These are phyloP conservation scores for Fragum whitleyi DNA, from an alignment of 2,888 invertebrate genomes.

Conservation along the genomic window DNA sequence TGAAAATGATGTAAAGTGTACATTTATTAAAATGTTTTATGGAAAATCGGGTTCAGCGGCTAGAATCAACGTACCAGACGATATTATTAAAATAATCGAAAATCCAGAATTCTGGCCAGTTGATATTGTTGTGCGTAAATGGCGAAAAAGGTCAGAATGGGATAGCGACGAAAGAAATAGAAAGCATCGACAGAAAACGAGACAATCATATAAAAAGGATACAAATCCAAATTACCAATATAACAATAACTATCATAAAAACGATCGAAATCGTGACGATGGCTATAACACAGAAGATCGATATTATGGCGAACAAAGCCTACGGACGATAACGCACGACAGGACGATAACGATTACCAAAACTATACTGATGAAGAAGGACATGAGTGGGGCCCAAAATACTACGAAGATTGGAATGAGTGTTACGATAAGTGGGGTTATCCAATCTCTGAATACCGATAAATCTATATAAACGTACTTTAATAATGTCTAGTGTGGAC, in stretches of 20 bases:
- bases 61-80: background rate
- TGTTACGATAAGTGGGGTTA: background rate
- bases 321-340: too few species aligned
- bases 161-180: background rate
- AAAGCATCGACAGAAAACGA: background rate
- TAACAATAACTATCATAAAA: background rate
- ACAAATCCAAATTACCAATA: background rate
- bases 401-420: constrained; percentile 4
- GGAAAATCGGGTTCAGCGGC: constrained; percentile 11
- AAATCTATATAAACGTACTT: background rate
- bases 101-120: constrained; percentile 7
- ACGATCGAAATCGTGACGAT: background rate
- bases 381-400: background rate
- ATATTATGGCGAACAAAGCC: background rate
- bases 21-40: constrained; percentile 10
- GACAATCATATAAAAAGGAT: background rate
- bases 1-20: constrained; percentile 9
- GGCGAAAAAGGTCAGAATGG: background rate
- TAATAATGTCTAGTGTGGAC: background rate
- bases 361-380: background rate
- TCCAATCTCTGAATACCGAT: background rate
- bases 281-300: background rate
- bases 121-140: background rate
- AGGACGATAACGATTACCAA: background rate
- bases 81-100: background rate